Percentiles rank a stretch among this genome's conserved stretches.
These are phyloP conservation scores for Parochlus steinenii DNA, from an alignment of 2,888 invertebrate genomes.

Conservation along the genomic window DNA sequence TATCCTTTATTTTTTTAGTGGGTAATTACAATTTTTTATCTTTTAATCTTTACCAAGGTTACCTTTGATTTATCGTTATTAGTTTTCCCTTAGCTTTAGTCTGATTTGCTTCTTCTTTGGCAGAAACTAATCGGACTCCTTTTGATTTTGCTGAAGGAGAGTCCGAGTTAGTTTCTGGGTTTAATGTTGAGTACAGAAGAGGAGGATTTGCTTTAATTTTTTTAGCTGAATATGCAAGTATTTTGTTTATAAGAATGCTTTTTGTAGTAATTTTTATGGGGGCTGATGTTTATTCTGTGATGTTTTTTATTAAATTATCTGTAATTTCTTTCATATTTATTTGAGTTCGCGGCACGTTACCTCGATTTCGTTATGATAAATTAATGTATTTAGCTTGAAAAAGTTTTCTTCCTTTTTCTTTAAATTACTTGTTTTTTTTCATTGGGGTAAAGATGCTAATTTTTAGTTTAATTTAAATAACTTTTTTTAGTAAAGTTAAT, in stretches of 20 bases:
- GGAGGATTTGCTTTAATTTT: slow-evolving; percentile 56
- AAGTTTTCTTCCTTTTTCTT: slow-evolving; percentile 42
- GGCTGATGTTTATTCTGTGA: slow-evolving; percentile 29
- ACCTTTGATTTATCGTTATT: slow-evolving; percentile 37
- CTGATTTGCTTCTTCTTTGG: slow-evolving; percentile 43
- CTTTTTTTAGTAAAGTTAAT: slow-evolving; percentile 38
- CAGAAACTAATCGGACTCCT: slow-evolving; percentile 55
- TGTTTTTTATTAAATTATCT: slow-evolving; percentile 38
- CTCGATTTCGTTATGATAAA: slow-evolving; percentile 60
- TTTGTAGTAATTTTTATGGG: slow-evolving; percentile 42
- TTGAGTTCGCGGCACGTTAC: slow-evolving; percentile 47
- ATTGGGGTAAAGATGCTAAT: slow-evolving; percentile 34
- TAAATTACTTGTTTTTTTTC: slow-evolving; percentile 44
- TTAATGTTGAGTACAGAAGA: slow-evolving; percentile 61
- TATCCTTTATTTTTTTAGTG: slow-evolving; percentile 40
- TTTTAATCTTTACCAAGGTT: slow-evolving; percentile 34
- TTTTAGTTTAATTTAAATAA: slow-evolving; percentile 26
- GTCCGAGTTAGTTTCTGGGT: slow-evolving; percentile 60
- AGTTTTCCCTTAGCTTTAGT: slow-evolving; percentile 38
- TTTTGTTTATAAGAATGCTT: slow-evolving; percentile 49
- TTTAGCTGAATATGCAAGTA: slow-evolving; percentile 50
- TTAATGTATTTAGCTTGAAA: slow-evolving; percentile 53
- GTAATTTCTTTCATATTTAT: slow-evolving; percentile 44
- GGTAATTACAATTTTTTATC: slow-evolving; percentile 35
- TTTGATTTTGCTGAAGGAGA: slow-evolving; percentile 70